Percentiles rank a stretch among this genome's conserved stretches.
Conservation (phyloP, 2,888 invertebrate genomes). For the Sminthurinus aureus region DNA sequence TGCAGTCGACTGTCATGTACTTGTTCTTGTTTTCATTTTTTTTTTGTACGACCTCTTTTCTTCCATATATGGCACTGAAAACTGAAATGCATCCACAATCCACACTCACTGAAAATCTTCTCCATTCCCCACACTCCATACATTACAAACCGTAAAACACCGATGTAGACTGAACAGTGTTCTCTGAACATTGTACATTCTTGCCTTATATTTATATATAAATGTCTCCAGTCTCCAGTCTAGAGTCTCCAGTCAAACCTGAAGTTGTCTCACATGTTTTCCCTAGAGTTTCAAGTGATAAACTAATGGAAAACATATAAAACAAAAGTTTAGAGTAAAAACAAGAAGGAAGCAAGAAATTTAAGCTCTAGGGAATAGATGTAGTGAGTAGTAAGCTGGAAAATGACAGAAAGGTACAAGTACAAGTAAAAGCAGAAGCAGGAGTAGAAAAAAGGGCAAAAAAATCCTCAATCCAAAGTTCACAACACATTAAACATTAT, state of each 20-base stretch:
- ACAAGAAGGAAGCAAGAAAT: not conserved
- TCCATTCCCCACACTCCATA: not conserved
- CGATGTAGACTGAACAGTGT: too few relatives aligned
- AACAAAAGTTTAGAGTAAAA: not conserved
- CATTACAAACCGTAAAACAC: too few relatives aligned
- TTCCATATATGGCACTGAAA: not conserved
- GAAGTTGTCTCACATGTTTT: not conserved
- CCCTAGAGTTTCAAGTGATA: not conserved
- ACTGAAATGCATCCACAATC: not conserved
- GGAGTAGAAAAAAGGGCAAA: too few relatives aligned
- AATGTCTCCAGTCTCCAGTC: too few relatives aligned
- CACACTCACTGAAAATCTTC: not conserved
- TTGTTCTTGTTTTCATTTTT: not conserved
- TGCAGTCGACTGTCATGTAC: not conserved
- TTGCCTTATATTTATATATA: too few relatives aligned
- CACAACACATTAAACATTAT: too few relatives aligned
- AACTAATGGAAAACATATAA: conserved; percentile 4
- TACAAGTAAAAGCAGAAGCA: too few relatives aligned
- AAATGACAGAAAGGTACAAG: not conserved
- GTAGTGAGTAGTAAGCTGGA: not conserved
- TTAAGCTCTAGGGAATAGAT: not conserved
- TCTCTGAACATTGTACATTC: too few relatives aligned
- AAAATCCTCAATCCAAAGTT: too few relatives aligned
- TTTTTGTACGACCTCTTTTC: not conserved
- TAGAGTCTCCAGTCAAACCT: not conserved